Conservation (phyloP, 2,888 invertebrate species). For the Antheraea yamamai region DNA sequence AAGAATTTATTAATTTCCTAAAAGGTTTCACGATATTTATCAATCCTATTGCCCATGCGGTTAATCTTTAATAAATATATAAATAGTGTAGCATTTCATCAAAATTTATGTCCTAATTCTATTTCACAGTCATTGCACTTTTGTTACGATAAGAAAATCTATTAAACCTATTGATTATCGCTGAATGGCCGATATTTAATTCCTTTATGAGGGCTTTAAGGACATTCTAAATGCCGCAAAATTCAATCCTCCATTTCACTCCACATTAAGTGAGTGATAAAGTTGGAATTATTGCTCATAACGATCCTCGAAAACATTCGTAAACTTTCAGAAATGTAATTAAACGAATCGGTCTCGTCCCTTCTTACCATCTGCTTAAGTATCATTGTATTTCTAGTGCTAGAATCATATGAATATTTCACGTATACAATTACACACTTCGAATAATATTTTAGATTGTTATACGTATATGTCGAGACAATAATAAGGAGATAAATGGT, state of each 20-base stretch:
- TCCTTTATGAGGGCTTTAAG: conserved; percentile 26
- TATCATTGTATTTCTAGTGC: neutral
- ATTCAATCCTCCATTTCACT: conserved; percentile 25
- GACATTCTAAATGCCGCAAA: conserved; percentile 29
- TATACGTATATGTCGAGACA: neutral
- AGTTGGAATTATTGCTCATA: conserved; percentile 26
- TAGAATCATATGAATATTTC: neutral
- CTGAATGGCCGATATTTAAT: conserved; percentile 16
- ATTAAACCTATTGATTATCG: too few relatives aligned
- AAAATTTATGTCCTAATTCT: too few relatives aligned
- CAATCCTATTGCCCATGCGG: too few relatives aligned
- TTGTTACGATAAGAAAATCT: neutral
- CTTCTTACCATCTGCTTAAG: neutral
- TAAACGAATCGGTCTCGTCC: conserved; percentile 16
- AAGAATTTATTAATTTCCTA: too few relatives aligned
- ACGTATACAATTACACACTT: neutral
- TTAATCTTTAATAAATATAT: too few relatives aligned
- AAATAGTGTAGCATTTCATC: too few relatives aligned
- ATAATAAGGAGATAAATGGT: too few relatives aligned
- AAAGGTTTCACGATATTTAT: too few relatives aligned
- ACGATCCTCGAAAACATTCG: conserved; percentile 29
- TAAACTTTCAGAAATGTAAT: conserved; percentile 26
- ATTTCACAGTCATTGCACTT: neutral
- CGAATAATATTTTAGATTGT: neutral
- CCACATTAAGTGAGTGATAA: conserved; percentile 29